Evolutionary conservation across 2,797 vertebrate genomes (phyloP), one percentile per base, ranked within the genome.

Genomic region (Harpagifer antarcticus): DNA sequence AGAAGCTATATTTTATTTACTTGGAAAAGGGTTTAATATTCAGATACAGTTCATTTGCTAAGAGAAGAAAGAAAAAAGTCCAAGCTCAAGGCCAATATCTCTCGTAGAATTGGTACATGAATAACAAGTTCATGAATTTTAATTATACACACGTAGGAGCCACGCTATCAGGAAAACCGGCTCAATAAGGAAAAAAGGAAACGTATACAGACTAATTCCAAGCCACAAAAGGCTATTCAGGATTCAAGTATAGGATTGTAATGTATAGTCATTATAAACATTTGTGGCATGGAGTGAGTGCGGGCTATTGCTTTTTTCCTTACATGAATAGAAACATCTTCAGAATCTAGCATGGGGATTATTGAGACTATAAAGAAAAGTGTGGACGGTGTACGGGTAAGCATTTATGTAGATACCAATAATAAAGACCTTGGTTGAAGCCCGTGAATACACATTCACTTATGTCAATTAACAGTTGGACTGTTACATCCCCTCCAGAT

Each of bases 401-500:
- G 27, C 3, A 27, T 64, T 68, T 47, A 17, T 55, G 48, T 42
- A 61, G 23, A 54, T 62, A 68, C 73, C 40, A 77, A 37, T 73
- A 67, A 83, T 62, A 5, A 5, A 74, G 66, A 52, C 62, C 20
- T 47, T 16, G 45, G 57, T 72, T 58, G 23, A 61, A 74, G 56
- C 48, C 50, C 54, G 12, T 62, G 13, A 76, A 73, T 55, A 54
- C 55, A 54, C 58, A 52, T 56, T 63, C 31, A 40, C 33, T 9
- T 37, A 3, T 69, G 20, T 69, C 71, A 78, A 88, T 81, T 84
- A 83, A 63, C 54, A 77, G 49, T 50, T 52, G 40, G 10, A 49
- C 53, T 52, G 57, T 71, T 61, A 37, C 67, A 75, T 61, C 42
- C 65, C 44, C 55, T 44, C 2, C 9, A 61, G 69, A 74, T 49